These are phyloP conservation scores for Pararge aegeria DNA, from an alignment of 1,140 invertebrate species.

Conservation along the genomic window DNA sequence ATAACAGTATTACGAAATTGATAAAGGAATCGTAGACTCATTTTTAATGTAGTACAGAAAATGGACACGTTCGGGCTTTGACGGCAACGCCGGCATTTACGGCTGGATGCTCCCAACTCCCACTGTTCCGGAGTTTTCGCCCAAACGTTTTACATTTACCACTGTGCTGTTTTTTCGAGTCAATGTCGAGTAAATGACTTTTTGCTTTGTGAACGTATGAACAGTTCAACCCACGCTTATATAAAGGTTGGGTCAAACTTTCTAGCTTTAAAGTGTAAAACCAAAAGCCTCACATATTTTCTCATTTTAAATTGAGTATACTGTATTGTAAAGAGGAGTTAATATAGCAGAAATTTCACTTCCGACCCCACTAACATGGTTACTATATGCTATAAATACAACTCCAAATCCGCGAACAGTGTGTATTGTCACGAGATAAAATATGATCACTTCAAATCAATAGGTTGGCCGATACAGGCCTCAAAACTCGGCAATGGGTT, in stretches of 20 bases:
- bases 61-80: conserved; percentile 34
- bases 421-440: too few species aligned
- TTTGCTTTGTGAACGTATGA: conserved; percentile 31
- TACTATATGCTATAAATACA: too few species aligned
- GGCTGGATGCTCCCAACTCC: conserved; percentile 30
- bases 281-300: neutral
- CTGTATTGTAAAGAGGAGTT: too few species aligned
- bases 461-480: too few species aligned
- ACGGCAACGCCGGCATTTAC: conserved; percentile 32
- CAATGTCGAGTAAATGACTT: conserved; percentile 28
- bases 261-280: neutral
- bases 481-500: too few species aligned
- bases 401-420: too few species aligned
- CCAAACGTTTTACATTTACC: conserved; percentile 24
- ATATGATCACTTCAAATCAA: too few species aligned
- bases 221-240: conserved; percentile 24
- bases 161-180: conserved; percentile 31
- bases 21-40: neutral
- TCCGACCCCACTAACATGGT: too few species aligned
- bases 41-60: conserved; percentile 3
- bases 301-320: too few species aligned
- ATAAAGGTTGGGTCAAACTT: conserved; percentile 3
- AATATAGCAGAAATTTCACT: too few species aligned
- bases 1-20: neutral
- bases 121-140: conserved; percentile 35